Base-by-base conservation (phyloP, 2,113 vertebrate genomes). In the Chascanopsetta lugubris region DNA sequence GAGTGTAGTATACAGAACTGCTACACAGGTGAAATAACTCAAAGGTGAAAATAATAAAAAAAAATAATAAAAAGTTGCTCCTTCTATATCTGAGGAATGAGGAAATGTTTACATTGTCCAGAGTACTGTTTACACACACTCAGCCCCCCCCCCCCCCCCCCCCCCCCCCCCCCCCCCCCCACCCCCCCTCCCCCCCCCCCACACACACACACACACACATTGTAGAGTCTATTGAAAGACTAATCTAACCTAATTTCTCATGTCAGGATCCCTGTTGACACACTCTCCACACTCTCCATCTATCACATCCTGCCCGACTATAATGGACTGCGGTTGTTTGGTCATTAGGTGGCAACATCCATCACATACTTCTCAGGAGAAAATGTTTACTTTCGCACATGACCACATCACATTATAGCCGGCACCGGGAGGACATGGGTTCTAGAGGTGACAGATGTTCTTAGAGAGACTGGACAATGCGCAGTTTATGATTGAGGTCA, bases 41-140 rank as follows among this genome's bases (percentile, higher is more conserved):
- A 79, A 78, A 79, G 69, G 72, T 78, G n/a, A n/a, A n/a, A n/a
- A n/a, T n/a, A n/a, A n/a, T n/a, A n/a, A n/a, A n/a, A n/a, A n/a
- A n/a, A n/a, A n/a, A n/a, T n/a, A n/a, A n/a, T n/a, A 34, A 40
- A 64, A 0, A 4, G 12, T 21, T 17, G 50, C 34, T 76, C 36
- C 69, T 54, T 69, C 21, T 2, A 64, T 76, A 76, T 67, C 51
- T 72, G 5, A 56, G 68, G 61, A 71, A 83, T 87, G 80, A 77
- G 73, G 79, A 85, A 88, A 87, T 89, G 49, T 88, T 90, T 79
- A 72, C 85, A 60, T n/a, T 64, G 58, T 60, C 32, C 32, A 7
- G 20, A 78, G 62, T 21, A 25, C 24, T 69, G 59, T 73, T 82
- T 66, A 79, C 66, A 49, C 57, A 51, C 40, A 62, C 57, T 56